These are phyloP conservation scores for Falco berigora DNA, from an alignment of 2,797 vertebrate species.

Conservation along the genomic window DNA sequence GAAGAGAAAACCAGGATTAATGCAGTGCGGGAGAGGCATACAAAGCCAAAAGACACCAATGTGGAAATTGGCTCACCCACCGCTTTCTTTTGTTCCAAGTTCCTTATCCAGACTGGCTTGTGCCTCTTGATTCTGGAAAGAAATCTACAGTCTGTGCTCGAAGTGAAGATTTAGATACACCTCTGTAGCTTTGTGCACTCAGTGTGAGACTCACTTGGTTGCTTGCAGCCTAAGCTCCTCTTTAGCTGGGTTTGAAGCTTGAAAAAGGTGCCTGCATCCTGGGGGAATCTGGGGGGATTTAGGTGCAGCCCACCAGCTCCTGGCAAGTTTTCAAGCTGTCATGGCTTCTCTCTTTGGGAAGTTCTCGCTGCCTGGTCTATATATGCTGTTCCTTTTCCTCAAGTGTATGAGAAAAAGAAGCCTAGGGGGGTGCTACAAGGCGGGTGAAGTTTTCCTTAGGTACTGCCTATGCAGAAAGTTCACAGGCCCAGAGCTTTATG, in stretches of 20 bases:
- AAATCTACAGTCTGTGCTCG: neutral
- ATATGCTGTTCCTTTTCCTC: neutral
- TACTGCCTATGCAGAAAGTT: neutral
- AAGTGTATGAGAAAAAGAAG: neutral
- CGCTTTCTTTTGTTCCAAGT: neutral
- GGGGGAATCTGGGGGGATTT: neutral
- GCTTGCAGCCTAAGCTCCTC: neutral
- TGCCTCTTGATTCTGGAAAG: neutral
- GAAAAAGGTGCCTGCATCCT: neutral
- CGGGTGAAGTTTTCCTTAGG: neutral
- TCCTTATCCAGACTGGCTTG: neutral
- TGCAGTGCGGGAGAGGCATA: accelerated
- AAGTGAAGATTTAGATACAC: neutral
- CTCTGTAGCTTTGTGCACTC: neutral
- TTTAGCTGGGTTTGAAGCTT: neutral
- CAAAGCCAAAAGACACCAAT: neutral
- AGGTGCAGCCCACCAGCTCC: neutral
- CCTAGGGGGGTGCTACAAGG: neutral
- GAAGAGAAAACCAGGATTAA: neutral
- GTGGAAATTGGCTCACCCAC: neutral
- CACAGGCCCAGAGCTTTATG: neutral
- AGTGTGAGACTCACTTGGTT: neutral
- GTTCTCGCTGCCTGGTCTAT: neutral
- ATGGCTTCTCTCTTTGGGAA: neutral
- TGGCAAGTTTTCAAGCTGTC: neutral